Base-by-base conservation (phyloP, 2,888 invertebrate species). In the Epirrita christyi region DNA sequence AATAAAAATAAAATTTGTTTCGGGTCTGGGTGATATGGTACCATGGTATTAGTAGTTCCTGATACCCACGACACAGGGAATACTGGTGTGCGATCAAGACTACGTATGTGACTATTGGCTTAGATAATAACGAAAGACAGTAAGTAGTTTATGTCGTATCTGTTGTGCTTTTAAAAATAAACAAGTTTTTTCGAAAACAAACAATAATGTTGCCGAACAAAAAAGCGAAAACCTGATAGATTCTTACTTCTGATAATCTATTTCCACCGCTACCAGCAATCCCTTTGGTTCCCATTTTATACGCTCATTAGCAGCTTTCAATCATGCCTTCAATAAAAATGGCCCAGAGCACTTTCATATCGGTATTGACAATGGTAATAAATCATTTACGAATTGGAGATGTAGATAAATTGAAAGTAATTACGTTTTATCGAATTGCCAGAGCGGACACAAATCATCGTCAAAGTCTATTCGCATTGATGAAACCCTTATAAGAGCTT, bases 331-430 rank as follows among this genome's bases (percentile, higher is more conserved):
- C 45, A 15, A 37, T 37, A 52, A 42, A 52, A 52, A 51, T 34
- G 11, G 15, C 40, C 41, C 29, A 36, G 5, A n/a, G 11, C 11
- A 43, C 56, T 47, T 55, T 50, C 55, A 45, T 52, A 58, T 57
- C 56, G 52, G 21, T 37, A 55, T 57, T 52, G 61, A 59, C 56
- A 59, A 47, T 44, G 27, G 32, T 45, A 54, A 64, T 64, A 57
- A 59, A 64, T 64, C 64, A 64, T 59, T 41, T 21, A 49, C 7
- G 27, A 50, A 46, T 47, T 43, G 36, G 59, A 61, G 61, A 55
- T 56, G 49, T 57, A 55, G 57, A 64, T 61, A 43, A 56, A 59
- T 59, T 59, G 55, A 59, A 64, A 58, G 53, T 60, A 62, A 62
- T 64, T 64, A 58, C 54, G 45, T 47, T 38, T 46, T 47, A 32